Evolutionary conservation across 2,113 vertebrate species (phyloP).

Genomic region (Equus przewalskii): DNA sequence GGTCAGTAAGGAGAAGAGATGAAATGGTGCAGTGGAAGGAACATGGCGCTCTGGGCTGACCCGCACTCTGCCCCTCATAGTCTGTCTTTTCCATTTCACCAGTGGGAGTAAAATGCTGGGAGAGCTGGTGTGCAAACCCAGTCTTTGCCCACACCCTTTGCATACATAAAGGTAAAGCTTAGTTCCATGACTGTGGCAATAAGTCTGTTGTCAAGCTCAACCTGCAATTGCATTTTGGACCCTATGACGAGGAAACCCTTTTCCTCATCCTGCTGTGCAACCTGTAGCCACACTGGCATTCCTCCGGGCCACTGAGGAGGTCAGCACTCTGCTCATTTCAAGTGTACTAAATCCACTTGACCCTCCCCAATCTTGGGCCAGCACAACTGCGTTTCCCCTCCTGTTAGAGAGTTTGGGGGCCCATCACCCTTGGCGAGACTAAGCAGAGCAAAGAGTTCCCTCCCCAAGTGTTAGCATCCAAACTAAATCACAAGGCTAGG

Average conservation of each 20-base stretch:
- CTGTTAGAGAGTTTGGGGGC: neutral
- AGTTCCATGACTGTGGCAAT: neutral
- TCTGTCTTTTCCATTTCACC: fast-evolving
- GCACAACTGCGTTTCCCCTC: neutral
- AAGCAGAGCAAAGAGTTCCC: neutral
- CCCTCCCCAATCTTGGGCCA: fast-evolving
- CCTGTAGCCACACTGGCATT: neutral
- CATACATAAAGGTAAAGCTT: neutral
- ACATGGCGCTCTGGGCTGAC: fast-evolving
- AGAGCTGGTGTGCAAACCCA: neutral
- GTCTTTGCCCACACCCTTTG: fast-evolving
- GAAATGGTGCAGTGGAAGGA: fast-evolving
- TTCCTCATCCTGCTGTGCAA: fast-evolving
- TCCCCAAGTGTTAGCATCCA: neutral
- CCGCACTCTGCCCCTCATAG: fast-evolving
- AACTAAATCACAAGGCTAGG: neutral
- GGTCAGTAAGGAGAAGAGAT: fast-evolving
- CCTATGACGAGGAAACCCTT: neutral
- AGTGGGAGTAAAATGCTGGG: neutral
- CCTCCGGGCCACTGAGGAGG: neutral
- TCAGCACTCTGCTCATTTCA: neutral
- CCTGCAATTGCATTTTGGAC: neutral
- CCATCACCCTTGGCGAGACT: fast-evolving
- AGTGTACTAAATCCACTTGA: neutral
- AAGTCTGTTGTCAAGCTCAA: neutral